Conservation (phyloP, 2,113 vertebrate species). For the Chaetodon trifascialis region DNA sequence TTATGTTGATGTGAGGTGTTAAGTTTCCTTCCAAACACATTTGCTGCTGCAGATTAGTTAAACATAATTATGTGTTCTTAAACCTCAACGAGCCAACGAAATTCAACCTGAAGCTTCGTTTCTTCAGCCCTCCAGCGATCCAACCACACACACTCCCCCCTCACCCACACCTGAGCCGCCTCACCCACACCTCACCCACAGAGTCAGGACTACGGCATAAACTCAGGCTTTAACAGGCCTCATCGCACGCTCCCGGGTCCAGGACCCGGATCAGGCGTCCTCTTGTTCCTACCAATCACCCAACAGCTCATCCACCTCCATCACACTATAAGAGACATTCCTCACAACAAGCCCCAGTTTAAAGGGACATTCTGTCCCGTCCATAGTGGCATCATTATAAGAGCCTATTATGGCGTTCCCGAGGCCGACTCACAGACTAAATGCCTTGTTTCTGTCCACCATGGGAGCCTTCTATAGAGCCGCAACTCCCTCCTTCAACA, state of each 20-base stretch:
- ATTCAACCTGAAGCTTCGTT: too few species aligned
- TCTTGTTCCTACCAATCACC: neutral
- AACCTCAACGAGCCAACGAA: too few species aligned
- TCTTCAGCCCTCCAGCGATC: too few species aligned
- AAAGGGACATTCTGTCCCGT: conserved; percentile 59
- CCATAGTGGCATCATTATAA: conserved; percentile 74
- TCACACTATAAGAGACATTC: conserved; percentile 24
- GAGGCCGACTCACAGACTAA: conserved; percentile 71
- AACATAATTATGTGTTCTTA: too few species aligned
- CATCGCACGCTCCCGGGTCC: neutral
- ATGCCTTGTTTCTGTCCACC: conserved; percentile 73
- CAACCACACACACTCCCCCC: too few species aligned
- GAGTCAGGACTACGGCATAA: too few species aligned
- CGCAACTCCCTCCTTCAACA: conserved; percentile 67
- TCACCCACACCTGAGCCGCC: too few species aligned
- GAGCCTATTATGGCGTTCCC: conserved; percentile 63
- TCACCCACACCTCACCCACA: too few species aligned
- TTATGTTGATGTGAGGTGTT: too few species aligned
- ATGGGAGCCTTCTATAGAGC: conserved; percentile 75
- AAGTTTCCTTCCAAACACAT: too few species aligned
- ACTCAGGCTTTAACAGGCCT: neutral
- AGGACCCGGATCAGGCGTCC: neutral
- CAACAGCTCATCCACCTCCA: conserved; percentile 9
- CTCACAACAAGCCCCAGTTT: conserved; percentile 42
- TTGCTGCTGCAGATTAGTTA: too few species aligned